Percentiles rank a stretch among this genome's conserved stretches.
Conservation (phyloP, 2,797 vertebrate species). For the Pipistrellus pipistrellus region DNA sequence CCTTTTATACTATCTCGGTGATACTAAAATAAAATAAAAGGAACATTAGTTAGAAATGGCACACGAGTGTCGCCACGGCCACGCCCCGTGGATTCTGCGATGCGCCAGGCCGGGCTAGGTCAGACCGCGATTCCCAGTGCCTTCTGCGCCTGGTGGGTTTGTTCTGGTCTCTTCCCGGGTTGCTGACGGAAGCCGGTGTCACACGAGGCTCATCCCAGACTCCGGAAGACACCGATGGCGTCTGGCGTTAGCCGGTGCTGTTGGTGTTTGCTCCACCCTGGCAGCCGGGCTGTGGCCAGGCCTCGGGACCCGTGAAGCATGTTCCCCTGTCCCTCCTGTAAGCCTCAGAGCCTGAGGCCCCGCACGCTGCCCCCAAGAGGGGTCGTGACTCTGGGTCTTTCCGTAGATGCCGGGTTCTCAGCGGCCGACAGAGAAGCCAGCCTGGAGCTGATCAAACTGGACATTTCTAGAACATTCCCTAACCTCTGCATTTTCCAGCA, state of each 20-base stretch:
- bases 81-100: accelerated
- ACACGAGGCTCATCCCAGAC: neutral
- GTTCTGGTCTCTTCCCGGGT: neutral
- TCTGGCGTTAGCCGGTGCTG: neutral
- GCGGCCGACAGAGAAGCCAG: constrained; percentile 95
- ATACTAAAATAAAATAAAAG: neutral
- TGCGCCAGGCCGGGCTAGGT: neutral
- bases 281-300: neutral
- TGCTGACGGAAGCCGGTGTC: too few species aligned
- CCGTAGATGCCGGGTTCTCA: constrained; percentile 91
- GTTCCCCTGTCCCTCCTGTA: accelerated
- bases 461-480: constrained; percentile 97
- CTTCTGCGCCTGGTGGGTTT: neutral
- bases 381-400: constrained; percentile 42
- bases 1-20: neutral
- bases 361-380: neutral
- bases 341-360: accelerated
- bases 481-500: constrained; percentile 97
- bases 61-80: accelerated
- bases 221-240: neutral
- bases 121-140: accelerated
- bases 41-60: neutral
- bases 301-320: accelerated
- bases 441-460: constrained; percentile 97
- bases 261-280: neutral